phyloP scores from a whole-genome alignment of 2,888 invertebrate genomes.

The Leptinotarsa rubiginosa region DNA sequence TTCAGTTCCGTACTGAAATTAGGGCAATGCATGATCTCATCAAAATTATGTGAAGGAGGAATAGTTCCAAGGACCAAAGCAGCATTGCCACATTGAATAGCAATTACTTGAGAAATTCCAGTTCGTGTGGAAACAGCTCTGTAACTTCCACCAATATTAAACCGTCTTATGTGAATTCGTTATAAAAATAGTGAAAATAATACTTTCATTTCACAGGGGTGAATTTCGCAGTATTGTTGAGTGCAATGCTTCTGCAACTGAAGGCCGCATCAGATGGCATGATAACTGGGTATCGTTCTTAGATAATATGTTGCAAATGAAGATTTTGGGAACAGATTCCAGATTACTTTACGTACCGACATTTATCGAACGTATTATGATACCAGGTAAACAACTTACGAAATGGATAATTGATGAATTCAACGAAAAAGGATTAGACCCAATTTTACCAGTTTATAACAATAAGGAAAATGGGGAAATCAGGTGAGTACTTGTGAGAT shows the following conservation, averaged over 20 bases:
- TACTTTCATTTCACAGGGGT: conserved; percentile 47
- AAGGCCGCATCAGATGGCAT: conserved; percentile 52
- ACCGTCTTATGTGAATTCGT: no score
- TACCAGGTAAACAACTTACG: conserved; percentile 65
- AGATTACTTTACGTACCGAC: conserved; percentile 79
- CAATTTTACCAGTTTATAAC: conserved; percentile 60
- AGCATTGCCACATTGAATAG: no score
- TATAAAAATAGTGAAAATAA: background rate
- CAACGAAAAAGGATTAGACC: conserved; percentile 27
- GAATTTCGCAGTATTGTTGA: conserved; percentile 51
- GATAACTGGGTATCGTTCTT: conserved; percentile 87
- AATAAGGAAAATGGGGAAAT: conserved; percentile 62
- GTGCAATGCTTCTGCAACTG: conserved; percentile 47
- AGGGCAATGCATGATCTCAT: no score
- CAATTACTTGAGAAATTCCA: no score
- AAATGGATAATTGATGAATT: conserved; percentile 35
- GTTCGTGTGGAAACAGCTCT: no score
- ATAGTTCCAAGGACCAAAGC: no score
- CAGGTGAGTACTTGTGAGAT: conserved; percentile 42
- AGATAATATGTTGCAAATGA: conserved; percentile 87
- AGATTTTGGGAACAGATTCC: conserved; percentile 75
- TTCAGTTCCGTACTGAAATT: no score
- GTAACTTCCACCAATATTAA: no score
- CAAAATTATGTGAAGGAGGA: no score
- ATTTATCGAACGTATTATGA: conserved; percentile 66